Base-by-base conservation (phyloP, 1,140 invertebrate species). In the Archegozetes longisetosus region DNA sequence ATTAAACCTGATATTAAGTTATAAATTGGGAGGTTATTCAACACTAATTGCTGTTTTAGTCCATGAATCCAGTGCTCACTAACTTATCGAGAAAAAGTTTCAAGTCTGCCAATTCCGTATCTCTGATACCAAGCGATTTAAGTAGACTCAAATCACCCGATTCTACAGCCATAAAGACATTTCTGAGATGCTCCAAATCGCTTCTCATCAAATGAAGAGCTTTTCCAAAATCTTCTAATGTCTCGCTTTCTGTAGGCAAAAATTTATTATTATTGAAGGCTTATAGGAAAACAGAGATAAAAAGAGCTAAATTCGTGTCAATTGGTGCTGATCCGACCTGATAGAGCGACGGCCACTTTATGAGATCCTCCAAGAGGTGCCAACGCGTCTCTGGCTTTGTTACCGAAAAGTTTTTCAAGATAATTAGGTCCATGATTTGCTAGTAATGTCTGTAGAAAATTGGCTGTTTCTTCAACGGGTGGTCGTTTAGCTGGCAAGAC, bases 61-160 rank as follows among this genome's bases (percentile, higher is more conserved):
- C 89, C 68, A 95, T 82, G 76, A 96, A 95, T 62, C 91, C 91
- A 61, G 91, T 96, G 73, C 92, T 91, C 49, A 93, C 87, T 63
- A 96, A 80, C 75, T 94, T 93, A 75, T 95, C 90, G 61, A 94
- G 78, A 78, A 96, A 95, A 77, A 95, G 95, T 70, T 93, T 92
- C 25, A 95, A 89, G 70, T 95, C 91, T n/a, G 89, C 88, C 27
- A 94, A 77, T 71, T 96, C 91, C 0, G 88, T 90, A 72, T 93
- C 89, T 73, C 92, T 91, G 70, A 94, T 92, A 50, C 90, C 90
- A 26, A 93, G 77, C 12, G 87, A 88, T 71, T 92, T 92, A 46
- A 96, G 77, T 82, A 91, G 89, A 58, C 88, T 87, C 20, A 92
- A 77, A 71, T 93, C 88, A 2, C 90, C 91, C 68, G 91, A 92